A percentile compares a stretch with the other conserved stretches of the same genome.
Conservation (phyloP, 2,797 vertebrate species). For the Catharus ustulatus region DNA sequence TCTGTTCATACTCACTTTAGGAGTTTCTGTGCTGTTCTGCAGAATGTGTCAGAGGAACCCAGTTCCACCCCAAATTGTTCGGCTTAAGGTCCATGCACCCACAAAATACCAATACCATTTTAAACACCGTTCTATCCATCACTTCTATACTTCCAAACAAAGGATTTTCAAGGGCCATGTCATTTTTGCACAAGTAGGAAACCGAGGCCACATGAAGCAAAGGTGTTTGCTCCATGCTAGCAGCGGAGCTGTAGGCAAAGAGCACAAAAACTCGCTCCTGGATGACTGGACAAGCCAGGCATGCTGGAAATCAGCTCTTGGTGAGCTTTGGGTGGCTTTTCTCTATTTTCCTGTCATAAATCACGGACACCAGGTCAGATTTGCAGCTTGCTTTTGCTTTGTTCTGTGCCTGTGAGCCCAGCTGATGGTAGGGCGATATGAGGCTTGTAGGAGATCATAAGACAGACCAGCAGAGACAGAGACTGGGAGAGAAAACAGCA, state of each 20-base stretch:
- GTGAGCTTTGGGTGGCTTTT: neutral
- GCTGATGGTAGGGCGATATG: fast-evolving
- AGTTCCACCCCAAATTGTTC: neutral
- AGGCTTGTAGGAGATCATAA: neutral
- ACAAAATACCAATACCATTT: fast-evolving
- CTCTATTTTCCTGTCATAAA: neutral
- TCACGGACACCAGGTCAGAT: fast-evolving
- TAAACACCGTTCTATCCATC: neutral
- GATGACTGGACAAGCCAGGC: fast-evolving
- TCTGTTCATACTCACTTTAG: fast-evolving
- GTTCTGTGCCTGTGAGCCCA: fast-evolving
- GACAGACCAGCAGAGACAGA: neutral
- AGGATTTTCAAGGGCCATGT: neutral
- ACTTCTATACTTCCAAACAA: fast-evolving
- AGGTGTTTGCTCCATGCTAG: neutral
- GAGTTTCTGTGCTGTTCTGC: fast-evolving
- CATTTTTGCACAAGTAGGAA: neutral
- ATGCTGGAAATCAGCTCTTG: fast-evolving
- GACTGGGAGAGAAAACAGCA: neutral
- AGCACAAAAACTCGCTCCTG: fast-evolving
- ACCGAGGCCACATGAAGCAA: fast-evolving
- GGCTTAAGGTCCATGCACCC: fast-evolving
- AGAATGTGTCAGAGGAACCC: fast-evolving
- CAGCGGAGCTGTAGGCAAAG: neutral
- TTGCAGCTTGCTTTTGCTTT: neutral